Base-by-base conservation (phyloP, 1,140 invertebrate genomes). In the Temnothorax nylanderi region DNA sequence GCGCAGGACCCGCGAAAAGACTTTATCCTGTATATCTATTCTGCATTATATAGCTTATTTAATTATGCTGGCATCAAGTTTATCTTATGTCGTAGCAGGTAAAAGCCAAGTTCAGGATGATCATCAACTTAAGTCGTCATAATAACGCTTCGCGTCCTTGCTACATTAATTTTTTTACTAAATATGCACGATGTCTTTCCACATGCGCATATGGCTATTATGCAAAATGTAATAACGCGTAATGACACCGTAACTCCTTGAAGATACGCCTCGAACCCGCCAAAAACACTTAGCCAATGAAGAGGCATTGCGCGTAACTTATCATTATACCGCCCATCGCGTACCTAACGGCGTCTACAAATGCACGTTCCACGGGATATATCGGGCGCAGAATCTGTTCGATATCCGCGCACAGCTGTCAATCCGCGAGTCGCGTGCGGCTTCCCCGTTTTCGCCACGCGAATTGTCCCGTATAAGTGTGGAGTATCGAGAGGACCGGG, bases 191-290 rank as follows among this genome's bases (percentile, higher is more conserved):
- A 51, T 16, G 10, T 56, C 21, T 11, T 71, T 47, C 26, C 80
- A 47, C 18, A 32, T 49, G 51, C n/a, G 51, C 11, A 8, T 34
- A 32, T 51, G 37, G 26, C 11, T 37, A 82, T 81, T 71, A 71
- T 37, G 32, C 49, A 37, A 72, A 41, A 47, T 7, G 26, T 47
- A 69, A 74, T 76, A 69, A 64, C 87, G 21, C 86, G 60, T 85
- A 85, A 85, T 77, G 75, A 77, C 74, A 78, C 58, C 32, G 85
- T 85, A 58, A 64, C 80, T 86, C n/a, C 26, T 32, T 44, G 51
- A 41, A 58, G 82, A 71, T 37, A 78, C 87, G 74, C 62, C 37
- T 75, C n/a, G 16, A 18, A 21, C 4, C 21, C 2, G 41, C 16
- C 8, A 41, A 47, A 71, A 88, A 71, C 81, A 56, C 60, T 71